These are phyloP conservation scores for Babyrousa celebensis DNA, from an alignment of 2,797 vertebrate species.

Conservation along the genomic window DNA sequence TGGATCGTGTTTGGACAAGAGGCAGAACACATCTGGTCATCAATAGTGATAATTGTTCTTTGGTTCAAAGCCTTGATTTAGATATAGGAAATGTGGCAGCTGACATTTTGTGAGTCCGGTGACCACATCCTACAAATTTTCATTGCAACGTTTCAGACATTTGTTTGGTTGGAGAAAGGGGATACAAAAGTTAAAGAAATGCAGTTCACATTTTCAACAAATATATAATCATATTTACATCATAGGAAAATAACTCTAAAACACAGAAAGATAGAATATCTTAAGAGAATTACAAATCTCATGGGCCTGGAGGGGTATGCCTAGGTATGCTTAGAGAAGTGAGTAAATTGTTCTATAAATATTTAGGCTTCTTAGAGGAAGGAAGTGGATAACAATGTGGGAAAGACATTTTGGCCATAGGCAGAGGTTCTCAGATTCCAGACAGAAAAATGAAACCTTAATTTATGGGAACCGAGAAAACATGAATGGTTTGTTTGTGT, in stretches of 20 bases:
- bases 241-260: conserved; percentile 46
- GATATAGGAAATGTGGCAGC: conserved; percentile 64
- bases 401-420: conserved; percentile 9
- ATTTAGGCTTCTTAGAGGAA: background rate
- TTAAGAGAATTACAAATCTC: background rate
- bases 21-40: conserved; percentile 78
- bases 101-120: conserved; percentile 59
- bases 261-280: background rate
- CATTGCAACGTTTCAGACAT: conserved; percentile 53
- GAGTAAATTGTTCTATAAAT: background rate
- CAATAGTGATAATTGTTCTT: conserved; percentile 72
- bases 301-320: background rate
- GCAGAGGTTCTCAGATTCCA: background rate
- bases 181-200: conserved; percentile 17
- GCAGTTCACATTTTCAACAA: conserved; percentile 34
- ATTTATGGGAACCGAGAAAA: background rate
- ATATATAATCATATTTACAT: conserved; percentile 23
- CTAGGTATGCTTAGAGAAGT: conserved; percentile 19
- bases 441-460: background rate
- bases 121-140: conserved; percentile 30
- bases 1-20: conserved; percentile 76
- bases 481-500: background rate
- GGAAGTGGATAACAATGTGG: background rate
- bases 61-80: conserved; percentile 79
- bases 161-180: conserved; percentile 27